A percentile compares a stretch with the other conserved stretches of the same genome.
phyloP scores from a whole-genome alignment of 2,113 vertebrate genomes.

The Oreochromis spilurus region DNA sequence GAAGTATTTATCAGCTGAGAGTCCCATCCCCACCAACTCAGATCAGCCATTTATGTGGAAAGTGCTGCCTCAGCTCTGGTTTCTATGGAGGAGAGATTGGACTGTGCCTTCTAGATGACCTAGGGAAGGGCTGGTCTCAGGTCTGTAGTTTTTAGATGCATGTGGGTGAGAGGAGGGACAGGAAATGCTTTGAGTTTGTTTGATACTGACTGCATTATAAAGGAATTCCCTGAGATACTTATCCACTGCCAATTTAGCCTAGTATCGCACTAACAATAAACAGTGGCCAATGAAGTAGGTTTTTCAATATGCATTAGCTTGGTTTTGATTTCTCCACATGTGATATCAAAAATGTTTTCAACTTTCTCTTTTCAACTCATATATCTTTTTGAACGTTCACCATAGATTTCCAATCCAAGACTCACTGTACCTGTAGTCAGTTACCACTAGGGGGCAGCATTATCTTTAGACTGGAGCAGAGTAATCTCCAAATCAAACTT shows the following conservation, averaged over 20 bases:
- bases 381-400: not conserved
- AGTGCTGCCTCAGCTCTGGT: constrained; percentile 32
- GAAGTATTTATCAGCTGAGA: not conserved
- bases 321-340: not conserved
- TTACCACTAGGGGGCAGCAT: constrained; percentile 37
- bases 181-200: not conserved
- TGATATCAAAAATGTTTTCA: not conserved
- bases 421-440: not conserved
- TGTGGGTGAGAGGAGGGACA: not conserved
- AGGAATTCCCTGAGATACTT: not conserved
- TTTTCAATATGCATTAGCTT: not conserved
- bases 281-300: not conserved
- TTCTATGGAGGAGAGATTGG: not conserved
- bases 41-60: constrained; percentile 8
- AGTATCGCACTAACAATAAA: not conserved
- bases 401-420: not conserved
- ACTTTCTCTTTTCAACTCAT: not conserved
- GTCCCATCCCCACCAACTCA: not conserved
- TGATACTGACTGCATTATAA: not conserved
- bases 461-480: not conserved
- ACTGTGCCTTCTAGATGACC: constrained; percentile 8
- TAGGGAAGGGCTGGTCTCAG: not conserved
- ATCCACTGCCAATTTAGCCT: not conserved
- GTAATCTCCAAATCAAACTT: not conserved
- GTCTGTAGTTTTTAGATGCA: not conserved